Percentiles rank a stretch among this genome's conserved stretches.
phyloP scores from a whole-genome alignment of 2,888 invertebrate genomes.

The Neoaliturus tenellus region DNA sequence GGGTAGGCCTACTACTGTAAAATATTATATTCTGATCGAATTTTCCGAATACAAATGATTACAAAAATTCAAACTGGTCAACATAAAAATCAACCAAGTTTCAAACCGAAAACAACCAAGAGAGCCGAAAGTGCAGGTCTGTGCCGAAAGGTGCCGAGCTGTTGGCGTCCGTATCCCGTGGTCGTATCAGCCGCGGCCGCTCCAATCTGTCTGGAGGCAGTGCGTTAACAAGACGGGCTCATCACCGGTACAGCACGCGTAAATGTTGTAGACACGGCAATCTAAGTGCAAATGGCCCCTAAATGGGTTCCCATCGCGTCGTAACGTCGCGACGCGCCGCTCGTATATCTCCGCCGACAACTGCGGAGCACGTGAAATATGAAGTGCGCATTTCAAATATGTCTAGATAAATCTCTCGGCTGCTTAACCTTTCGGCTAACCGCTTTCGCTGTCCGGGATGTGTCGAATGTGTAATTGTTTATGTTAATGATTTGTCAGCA shows the following conservation, averaged over 20 bases:
- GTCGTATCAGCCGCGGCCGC: neutral
- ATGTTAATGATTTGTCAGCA: constrained; percentile 47
- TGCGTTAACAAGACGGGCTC: constrained; percentile 18
- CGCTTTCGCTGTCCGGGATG: neutral
- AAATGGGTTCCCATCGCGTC: constrained; percentile 51
- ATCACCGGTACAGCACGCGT: neutral
- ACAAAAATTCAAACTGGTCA: too few species aligned
- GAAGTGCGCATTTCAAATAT: constrained; percentile 54
- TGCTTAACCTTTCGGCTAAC: constrained; percentile 50
- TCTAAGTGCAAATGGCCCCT: constrained; percentile 50
- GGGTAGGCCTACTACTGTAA: too few species aligned
- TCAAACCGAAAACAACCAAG: too few species aligned
- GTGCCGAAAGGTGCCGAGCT: too few species aligned
- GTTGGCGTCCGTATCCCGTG: too few species aligned
- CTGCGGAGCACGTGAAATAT: constrained; percentile 44
- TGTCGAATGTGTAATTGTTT: constrained; percentile 51
- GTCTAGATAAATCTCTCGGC: constrained; percentile 48
- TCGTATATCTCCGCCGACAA: constrained; percentile 39
- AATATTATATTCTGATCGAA: too few species aligned
- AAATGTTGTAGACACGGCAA: constrained; percentile 30
- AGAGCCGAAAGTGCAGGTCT: too few species aligned
- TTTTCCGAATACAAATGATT: too few species aligned
- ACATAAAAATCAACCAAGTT: too few species aligned
- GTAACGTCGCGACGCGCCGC: neutral
- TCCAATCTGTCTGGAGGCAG: constrained; percentile 14